Conservation (phyloP, 1,140 invertebrate genomes). For the Sinonovacula constricta region DNA sequence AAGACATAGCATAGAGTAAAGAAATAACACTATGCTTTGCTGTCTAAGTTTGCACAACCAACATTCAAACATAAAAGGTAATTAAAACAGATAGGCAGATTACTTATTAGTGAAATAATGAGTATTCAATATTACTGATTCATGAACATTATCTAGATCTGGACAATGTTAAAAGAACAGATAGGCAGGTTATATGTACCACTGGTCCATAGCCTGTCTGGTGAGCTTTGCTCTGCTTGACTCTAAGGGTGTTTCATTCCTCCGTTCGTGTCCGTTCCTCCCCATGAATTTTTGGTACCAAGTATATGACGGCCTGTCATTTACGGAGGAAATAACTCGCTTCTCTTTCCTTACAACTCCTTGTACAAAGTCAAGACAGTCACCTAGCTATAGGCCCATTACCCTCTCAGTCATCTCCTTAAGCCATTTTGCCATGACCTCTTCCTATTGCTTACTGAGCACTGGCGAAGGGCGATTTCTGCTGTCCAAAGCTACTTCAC, state of each 20-base stretch:
- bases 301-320: slow-evolving; percentile 6
- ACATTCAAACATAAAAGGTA: too few relatives aligned
- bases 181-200: too few relatives aligned
- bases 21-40: too few relatives aligned
- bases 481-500: slow-evolving; percentile 12
- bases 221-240: slow-evolving; percentile 13
- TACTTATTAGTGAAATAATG: too few relatives aligned
- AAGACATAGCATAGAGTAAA: too few relatives aligned
- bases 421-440: slow-evolving; percentile 46
- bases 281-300: slow-evolving; percentile 9
- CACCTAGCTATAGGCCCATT: slow-evolving; percentile 39
- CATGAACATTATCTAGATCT: too few relatives aligned
- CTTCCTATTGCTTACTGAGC: slow-evolving; percentile 34
- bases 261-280: slow-evolving; percentile 2
- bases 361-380: slow-evolving; percentile 51
- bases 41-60: too few relatives aligned
- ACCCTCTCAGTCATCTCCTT: slow-evolving; percentile 46
- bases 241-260: slow-evolving; percentile 31
- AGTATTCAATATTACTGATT: too few relatives aligned
- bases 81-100: too few relatives aligned
- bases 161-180: too few relatives aligned
- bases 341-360: slow-evolving; percentile 22
- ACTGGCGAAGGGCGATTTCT: slow-evolving; percentile 46
- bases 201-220: background rate
- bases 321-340: background rate